phyloP scores from a whole-genome alignment of 1,140 invertebrate species.

The Carposina sasakii region DNA sequence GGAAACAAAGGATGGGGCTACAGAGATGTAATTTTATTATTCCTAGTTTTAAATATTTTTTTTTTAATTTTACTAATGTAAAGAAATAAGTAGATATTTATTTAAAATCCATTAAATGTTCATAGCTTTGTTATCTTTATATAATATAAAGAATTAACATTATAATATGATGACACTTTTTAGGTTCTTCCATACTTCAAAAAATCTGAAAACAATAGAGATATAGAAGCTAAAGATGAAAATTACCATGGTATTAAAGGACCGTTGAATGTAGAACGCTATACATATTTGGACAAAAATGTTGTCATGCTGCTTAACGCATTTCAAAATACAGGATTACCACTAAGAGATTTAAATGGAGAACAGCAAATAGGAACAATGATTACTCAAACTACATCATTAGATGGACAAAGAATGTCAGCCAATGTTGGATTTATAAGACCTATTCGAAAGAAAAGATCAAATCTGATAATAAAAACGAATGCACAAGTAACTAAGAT shows the following conservation, averaged over 20 bases:
- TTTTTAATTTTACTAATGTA: constrained; percentile 1
- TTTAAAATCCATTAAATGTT: not conserved
- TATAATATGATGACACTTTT: constrained; percentile 46
- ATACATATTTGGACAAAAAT: constrained; percentile 73
- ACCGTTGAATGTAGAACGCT: constrained; percentile 74
- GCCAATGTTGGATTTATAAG: constrained; percentile 81
- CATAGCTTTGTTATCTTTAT: not conserved
- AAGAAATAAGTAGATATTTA: too few species aligned
- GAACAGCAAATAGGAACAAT: constrained; percentile 73
- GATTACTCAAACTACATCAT: constrained; percentile 73
- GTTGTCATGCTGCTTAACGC: constrained; percentile 67
- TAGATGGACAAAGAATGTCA: constrained; percentile 78
- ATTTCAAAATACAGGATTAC: constrained; percentile 74
- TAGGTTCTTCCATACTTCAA: constrained; percentile 83
- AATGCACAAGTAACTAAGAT: constrained; percentile 80
- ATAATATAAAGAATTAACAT: not conserved
- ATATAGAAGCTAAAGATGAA: constrained; percentile 45
- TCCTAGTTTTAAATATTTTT: too few species aligned
- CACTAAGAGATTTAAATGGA: constrained; percentile 72
- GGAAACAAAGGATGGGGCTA: constrained; percentile 87
- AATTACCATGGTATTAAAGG: constrained; percentile 73
- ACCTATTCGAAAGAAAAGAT: constrained; percentile 77
- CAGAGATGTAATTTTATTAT: constrained; percentile 73
- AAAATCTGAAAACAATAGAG: constrained; percentile 80
- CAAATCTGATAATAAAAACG: constrained; percentile 80